Conservation (phyloP, 1,140 invertebrate species). For the Drosophila setifemur region DNA sequence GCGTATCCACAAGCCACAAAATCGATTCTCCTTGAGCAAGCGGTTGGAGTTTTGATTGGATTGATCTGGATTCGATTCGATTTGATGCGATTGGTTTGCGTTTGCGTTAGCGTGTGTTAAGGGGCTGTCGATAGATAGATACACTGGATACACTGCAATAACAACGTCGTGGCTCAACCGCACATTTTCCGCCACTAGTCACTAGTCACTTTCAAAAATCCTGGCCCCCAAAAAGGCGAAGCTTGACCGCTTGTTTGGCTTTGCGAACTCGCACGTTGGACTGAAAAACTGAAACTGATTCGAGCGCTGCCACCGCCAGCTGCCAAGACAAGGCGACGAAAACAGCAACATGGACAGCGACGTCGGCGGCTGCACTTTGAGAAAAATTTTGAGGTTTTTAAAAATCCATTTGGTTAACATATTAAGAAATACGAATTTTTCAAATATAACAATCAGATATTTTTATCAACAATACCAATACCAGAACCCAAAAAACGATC, state of each 20-base stretch:
- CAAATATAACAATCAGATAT: no score
- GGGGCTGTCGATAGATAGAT: not conserved
- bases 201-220: slow-evolving; percentile 44
- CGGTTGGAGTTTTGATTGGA: slow-evolving; percentile 19
- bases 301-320: slow-evolving; percentile 61
- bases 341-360: slow-evolving; percentile 10
- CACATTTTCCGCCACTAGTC: slow-evolving; percentile 42
- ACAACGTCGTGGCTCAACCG: slow-evolving; percentile 23
- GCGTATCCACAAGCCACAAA: slow-evolving; percentile 38
- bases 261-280: slow-evolving; percentile 75
- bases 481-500: no score
- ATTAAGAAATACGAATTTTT: no score
- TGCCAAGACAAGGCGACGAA: slow-evolving; percentile 55
- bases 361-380: slow-evolving; percentile 4
- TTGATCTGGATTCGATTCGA: slow-evolving; percentile 11
- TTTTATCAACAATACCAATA: no score
- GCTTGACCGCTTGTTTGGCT: slow-evolving; percentile 20
- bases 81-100: not conserved
- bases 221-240: slow-evolving; percentile 20
- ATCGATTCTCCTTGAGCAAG: slow-evolving; percentile 34
- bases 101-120: not conserved
- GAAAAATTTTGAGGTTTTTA: not conserved
- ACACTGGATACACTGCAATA: slow-evolving; percentile 20
- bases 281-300: slow-evolving; percentile 79
- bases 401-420: no score